Conservation (phyloP, 2,888 invertebrate species). For the Spialia ferax region DNA sequence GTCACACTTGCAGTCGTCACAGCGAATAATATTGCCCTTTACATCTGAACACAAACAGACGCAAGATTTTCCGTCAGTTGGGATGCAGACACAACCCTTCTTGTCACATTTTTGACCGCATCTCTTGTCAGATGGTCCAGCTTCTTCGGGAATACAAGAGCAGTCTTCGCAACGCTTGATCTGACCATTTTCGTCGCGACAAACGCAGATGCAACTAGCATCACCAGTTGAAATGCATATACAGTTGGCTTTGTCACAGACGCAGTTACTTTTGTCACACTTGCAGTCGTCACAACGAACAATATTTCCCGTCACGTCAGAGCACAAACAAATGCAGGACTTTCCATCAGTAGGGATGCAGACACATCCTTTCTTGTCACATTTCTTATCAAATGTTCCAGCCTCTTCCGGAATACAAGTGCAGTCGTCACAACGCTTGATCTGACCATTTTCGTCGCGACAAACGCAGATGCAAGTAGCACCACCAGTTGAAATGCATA, state of each 20-base stretch:
- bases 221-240: constrained; percentile 41
- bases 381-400: constrained; percentile 41
- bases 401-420: constrained; percentile 40
- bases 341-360: constrained; percentile 52
- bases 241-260: constrained; percentile 47
- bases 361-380: constrained; percentile 51
- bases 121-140: constrained; percentile 40
- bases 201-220: constrained; percentile 49
- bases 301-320: constrained; percentile 50
- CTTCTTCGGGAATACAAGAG: constrained; percentile 40
- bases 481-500: constrained; percentile 41
- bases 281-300: constrained; percentile 52
- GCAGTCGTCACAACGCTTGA: constrained; percentile 52
- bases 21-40: constrained; percentile 49
- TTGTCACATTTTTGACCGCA: constrained; percentile 52
- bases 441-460: constrained; percentile 48
- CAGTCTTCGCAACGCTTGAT: constrained; percentile 52
- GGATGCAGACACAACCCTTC: constrained; percentile 46
- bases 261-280: constrained; percentile 33
- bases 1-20: constrained; percentile 50
- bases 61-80: constrained; percentile 46
- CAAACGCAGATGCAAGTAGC: constrained; percentile 50
- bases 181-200: constrained; percentile 49
- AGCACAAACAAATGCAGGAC: constrained; percentile 52
- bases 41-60: constrained; percentile 48